These are phyloP conservation scores for Taenioides sp. DNA, from an alignment of 2,797 vertebrate genomes.

Conservation along the genomic window DNA sequence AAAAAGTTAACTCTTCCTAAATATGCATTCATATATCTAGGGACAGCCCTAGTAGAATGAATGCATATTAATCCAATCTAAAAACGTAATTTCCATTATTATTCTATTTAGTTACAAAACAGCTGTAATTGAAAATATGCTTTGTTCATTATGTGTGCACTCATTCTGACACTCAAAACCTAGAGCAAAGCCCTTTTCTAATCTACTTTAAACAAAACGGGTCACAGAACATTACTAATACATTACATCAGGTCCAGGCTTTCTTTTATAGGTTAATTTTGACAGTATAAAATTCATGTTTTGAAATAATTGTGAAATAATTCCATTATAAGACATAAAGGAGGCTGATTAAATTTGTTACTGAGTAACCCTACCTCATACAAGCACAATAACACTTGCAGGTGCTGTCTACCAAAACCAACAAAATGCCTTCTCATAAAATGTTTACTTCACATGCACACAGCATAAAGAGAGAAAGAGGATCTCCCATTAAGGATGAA, in stretches of 20 bases:
- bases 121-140: no score
- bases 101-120: no score
- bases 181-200: neutral
- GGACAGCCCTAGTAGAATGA: no score
- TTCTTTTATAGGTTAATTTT: neutral
- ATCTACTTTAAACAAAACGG: neutral
- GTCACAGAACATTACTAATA: neutral
- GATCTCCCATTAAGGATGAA: constrained; percentile 76
- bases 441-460: constrained; percentile 61
- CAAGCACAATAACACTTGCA: constrained; percentile 14
- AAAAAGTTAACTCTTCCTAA: no score
- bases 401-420: constrained; percentile 41
- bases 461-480: constrained; percentile 64
- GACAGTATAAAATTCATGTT: neutral
- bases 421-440: constrained; percentile 27
- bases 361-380: neutral
- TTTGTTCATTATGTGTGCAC: no score
- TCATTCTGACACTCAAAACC: no score
- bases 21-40: no score
- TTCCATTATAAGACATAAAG: no score
- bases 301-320: no score
- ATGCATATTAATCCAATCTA: no score
- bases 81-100: no score
- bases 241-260: no score
- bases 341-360: neutral